These are phyloP conservation scores for Marmota monax DNA, from an alignment of 2,113 vertebrate genomes.

Conservation along the genomic window DNA sequence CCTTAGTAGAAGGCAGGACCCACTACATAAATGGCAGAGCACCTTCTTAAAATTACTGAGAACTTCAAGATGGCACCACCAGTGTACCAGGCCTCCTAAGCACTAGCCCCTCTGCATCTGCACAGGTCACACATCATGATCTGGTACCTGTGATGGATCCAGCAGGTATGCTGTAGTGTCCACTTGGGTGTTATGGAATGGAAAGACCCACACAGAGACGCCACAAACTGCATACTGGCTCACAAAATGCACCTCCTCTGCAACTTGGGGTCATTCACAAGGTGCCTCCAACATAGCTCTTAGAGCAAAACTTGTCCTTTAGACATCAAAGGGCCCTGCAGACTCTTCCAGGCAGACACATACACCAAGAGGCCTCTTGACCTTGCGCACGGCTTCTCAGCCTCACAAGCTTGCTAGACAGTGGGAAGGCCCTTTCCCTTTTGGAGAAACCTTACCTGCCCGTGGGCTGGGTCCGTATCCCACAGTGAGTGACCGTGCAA, in stretches of 20 bases:
- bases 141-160: accelerated
- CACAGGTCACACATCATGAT: accelerated
- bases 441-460: background rate
- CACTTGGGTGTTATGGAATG: background rate
- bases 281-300: background rate
- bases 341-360: background rate
- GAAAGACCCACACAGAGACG: background rate
- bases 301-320: background rate
- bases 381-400: background rate
- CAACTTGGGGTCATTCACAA: too few relatives aligned
- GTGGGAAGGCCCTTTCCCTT: background rate
- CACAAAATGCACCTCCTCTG: background rate
- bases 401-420: background rate
- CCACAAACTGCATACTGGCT: background rate
- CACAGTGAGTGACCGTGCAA: too few relatives aligned
- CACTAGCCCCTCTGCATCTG: accelerated
- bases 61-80: background rate
- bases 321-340: background rate
- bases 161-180: accelerated
- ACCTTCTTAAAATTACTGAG: background rate
- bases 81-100: background rate
- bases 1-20: background rate
- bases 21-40: background rate
- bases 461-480: background rate
- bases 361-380: background rate